These are phyloP conservation scores for Entosphenus tridentatus DNA, from an alignment of 2,113 vertebrate species.

Conservation along the genomic window DNA sequence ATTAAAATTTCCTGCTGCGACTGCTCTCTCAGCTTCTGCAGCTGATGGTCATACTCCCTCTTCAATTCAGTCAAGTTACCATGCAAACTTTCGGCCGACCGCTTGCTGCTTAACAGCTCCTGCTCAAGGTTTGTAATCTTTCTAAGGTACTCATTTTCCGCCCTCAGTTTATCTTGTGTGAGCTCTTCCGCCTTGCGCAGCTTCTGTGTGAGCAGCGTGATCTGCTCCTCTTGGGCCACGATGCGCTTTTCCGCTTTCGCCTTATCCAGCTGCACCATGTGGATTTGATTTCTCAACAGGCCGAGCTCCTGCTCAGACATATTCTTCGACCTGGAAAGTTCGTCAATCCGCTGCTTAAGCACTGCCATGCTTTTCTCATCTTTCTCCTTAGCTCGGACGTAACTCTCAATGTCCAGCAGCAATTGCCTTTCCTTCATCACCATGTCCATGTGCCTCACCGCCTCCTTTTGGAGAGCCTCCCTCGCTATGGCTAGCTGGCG, in stretches of 20 bases:
- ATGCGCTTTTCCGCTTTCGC: not conserved
- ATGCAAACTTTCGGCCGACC: too few species aligned
- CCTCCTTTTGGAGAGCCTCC: not conserved
- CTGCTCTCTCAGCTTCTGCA: slow-evolving; percentile 85
- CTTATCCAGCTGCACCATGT: not conserved
- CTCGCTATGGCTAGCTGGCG: not conserved
- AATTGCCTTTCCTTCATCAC: not conserved
- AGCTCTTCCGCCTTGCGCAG: not conserved
- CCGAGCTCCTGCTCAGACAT: not conserved
- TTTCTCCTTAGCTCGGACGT: not conserved
- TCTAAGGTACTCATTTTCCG: not conserved
- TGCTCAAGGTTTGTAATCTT: not conserved
- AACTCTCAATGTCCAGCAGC: not conserved
- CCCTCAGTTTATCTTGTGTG: not conserved
- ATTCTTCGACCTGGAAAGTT: not conserved
- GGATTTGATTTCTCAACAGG: not conserved
- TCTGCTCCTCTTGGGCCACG: not conserved
- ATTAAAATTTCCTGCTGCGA: slow-evolving; percentile 41
- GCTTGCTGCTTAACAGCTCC: not conserved
- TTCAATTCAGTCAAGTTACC: too few species aligned
- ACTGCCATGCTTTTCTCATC: not conserved
- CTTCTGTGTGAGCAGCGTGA: not conserved
- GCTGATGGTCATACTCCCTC: not conserved
- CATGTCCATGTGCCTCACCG: not conserved
- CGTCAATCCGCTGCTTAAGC: not conserved